phyloP scores from a whole-genome alignment of 2,888 invertebrate species.

The Synanthedon vespiformis region DNA sequence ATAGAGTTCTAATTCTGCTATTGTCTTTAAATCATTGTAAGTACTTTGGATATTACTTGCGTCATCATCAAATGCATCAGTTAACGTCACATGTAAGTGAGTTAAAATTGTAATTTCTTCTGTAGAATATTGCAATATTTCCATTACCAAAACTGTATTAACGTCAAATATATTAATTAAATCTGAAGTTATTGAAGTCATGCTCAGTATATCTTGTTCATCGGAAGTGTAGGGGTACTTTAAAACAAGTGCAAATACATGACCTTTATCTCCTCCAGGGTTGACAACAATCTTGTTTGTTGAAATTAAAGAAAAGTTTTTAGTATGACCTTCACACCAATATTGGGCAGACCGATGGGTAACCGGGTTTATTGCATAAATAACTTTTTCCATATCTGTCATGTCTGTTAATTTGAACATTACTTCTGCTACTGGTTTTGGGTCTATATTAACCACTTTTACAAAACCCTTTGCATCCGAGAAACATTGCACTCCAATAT shows the following conservation, averaged over 20 bases:
- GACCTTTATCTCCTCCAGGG: conserved; percentile 38
- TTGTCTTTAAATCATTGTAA: conserved; percentile 21
- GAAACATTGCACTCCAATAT: conserved; percentile 71
- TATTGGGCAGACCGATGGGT: conserved; percentile 71
- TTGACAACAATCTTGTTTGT: conserved; percentile 66
- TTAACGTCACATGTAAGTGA: conserved; percentile 47
- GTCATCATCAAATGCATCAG: conserved; percentile 18
- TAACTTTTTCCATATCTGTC: conserved; percentile 33
- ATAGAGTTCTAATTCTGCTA: conserved; percentile 21
- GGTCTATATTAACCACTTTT: conserved; percentile 48
- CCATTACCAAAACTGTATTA: conserved; percentile 66
- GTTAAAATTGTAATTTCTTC: conserved; percentile 40
- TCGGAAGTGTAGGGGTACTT: conserved; percentile 12
- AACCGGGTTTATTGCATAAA: conserved; percentile 64
- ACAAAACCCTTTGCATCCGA: conserved; percentile 70
- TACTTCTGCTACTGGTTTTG: conserved; percentile 27
- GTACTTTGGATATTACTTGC: conserved; percentile 25
- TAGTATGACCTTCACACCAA: conserved; percentile 74
- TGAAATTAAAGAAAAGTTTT: conserved; percentile 54
- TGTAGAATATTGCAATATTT: conserved; percentile 43
- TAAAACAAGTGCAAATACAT: conserved; percentile 48
- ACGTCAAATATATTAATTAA: conserved; percentile 34
- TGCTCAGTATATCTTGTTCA: conserved; percentile 17
- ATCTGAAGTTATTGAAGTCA: conserved; percentile 18
- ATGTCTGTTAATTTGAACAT: conserved; percentile 7